Evolutionary conservation across 1,140 invertebrate species (phyloP), one percentile per base, ranked within the genome.

Genomic region (Hyles euphorbiae): DNA sequence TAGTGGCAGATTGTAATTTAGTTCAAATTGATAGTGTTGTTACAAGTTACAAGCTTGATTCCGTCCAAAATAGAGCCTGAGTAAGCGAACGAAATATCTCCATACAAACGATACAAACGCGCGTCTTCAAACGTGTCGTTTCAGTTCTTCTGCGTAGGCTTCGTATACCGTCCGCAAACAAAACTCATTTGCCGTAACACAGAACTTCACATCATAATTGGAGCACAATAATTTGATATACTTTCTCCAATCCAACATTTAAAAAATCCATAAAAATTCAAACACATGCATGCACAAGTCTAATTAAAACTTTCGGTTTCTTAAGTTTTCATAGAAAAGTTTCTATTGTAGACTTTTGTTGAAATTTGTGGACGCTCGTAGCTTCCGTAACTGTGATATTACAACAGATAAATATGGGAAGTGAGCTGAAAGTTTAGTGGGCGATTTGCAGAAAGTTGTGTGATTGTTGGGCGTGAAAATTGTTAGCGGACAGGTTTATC

Each of bases 141-240:
- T 40, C 8, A 40, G 8, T 40, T 8, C 8, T 40, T 5, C 36
- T 1, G 36, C 36, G 2, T 5, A 40, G 36, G 4, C 8, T 5
- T 40, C 8, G 8, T 40, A 40, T 48, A 34, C 44, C 51, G 22
- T 22, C 40, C 51, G 22, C 47, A 33, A 40, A 58, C 52, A 52
- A 63, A 63, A 70, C 61, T 70, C 67, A 71, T 67, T 64, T 56
- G 65, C 43, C 67, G 65, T 65, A 65, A 74, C 68, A 63, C 58
- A 62, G 68, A 67, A 69, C 62, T 59, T 70, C 64, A 62, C 71
- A 67, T 65, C 65, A 72, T 78, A 82, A 80, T 80, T 82, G 72
- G 76, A 75, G 72, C 74, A 82, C 70, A 80, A 82, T 82, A 75
- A 77, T 75, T 72, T 71, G 63, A 74, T 65, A 70, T 63, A 78